phyloP scores from a whole-genome alignment of 2,113 vertebrate genomes.

The Dicaeum eximium region DNA sequence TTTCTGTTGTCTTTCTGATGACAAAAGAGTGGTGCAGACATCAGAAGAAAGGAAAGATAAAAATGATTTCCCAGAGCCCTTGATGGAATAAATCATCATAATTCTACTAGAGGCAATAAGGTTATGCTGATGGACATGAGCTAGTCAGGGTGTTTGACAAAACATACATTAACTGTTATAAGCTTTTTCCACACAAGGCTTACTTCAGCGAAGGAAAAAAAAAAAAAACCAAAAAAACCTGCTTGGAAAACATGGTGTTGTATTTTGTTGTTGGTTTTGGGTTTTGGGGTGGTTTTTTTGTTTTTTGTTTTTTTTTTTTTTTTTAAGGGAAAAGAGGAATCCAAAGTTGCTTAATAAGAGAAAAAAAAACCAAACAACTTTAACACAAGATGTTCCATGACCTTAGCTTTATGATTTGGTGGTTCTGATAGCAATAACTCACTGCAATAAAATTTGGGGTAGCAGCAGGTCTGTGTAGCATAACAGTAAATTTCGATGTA shows the following conservation, averaged over 20 bases:
- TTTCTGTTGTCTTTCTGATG: background rate
- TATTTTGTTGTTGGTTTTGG: background rate
- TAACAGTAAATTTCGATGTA: constrained; percentile 61
- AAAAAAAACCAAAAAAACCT: background rate
- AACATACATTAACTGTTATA: background rate
- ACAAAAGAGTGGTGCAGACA: background rate
- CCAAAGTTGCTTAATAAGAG: background rate
- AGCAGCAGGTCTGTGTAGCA: constrained; percentile 43
- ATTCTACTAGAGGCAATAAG: background rate
- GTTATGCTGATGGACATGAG: background rate
- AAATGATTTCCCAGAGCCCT: background rate
- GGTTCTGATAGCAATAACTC: constrained; percentile 50
- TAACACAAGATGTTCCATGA: constrained; percentile 27
- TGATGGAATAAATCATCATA: background rate
- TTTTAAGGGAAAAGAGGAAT: background rate
- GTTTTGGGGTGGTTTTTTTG: background rate
- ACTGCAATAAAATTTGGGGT: constrained; percentile 52
- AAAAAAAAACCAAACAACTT: background rate
- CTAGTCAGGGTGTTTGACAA: background rate
- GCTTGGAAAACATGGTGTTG: background rate
- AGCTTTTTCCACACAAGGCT: background rate
- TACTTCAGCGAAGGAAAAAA: background rate
- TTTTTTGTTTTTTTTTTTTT: background rate
- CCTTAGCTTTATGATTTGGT: constrained; percentile 50
- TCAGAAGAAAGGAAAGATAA: background rate